Percentiles rank a stretch among this genome's conserved stretches.
These are phyloP conservation scores for Piaya cayana DNA, from an alignment of 2,113 vertebrate species.

Conservation along the genomic window DNA sequence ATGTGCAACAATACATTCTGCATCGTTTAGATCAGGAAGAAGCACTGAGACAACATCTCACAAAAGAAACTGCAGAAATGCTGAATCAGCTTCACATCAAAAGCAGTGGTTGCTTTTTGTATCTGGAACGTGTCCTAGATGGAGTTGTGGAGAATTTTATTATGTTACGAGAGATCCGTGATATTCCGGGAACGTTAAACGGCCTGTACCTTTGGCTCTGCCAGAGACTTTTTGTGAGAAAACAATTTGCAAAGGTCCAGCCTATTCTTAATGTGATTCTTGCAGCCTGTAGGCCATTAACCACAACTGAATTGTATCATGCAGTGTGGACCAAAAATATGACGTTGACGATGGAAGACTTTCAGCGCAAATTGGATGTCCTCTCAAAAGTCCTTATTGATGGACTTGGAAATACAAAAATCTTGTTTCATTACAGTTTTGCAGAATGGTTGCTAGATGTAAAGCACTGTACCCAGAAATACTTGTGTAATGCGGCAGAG, in stretches of 20 bases:
- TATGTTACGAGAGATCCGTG: constrained; percentile 95
- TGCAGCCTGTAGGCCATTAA: constrained; percentile 91
- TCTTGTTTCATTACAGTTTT: constrained; percentile 98
- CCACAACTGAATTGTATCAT: constrained; percentile 89
- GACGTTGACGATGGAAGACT: constrained; percentile 90
- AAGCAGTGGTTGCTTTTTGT: constrained; percentile 97
- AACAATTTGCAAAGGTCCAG: constrained; percentile 98
- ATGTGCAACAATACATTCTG: constrained; percentile 97
- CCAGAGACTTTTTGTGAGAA: constrained; percentile 96
- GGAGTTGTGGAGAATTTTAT: constrained; percentile 98
- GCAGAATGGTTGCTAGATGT: constrained; percentile 97
- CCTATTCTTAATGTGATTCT: constrained; percentile 97
- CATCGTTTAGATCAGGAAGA: constrained; percentile 96
- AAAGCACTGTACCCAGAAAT: constrained; percentile 98
- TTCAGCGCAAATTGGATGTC: constrained; percentile 96
- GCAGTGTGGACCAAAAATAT: constrained; percentile 98
- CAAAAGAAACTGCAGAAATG: constrained; percentile 98
- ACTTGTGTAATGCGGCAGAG: constrained; percentile 94
- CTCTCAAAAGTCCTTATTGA: constrained; percentile 92
- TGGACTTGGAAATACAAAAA: constrained; percentile 90
- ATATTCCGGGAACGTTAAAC: constrained; percentile 96
- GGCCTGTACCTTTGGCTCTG: constrained; percentile 99
- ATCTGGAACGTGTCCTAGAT: constrained; percentile 94
- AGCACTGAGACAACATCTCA: constrained; percentile 94
- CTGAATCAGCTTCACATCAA: constrained; percentile 99